Evolutionary conservation across 2,888 invertebrate species (phyloP), one percentile per base, ranked within the genome.

Genomic region (Parnassius apollo): DNA sequence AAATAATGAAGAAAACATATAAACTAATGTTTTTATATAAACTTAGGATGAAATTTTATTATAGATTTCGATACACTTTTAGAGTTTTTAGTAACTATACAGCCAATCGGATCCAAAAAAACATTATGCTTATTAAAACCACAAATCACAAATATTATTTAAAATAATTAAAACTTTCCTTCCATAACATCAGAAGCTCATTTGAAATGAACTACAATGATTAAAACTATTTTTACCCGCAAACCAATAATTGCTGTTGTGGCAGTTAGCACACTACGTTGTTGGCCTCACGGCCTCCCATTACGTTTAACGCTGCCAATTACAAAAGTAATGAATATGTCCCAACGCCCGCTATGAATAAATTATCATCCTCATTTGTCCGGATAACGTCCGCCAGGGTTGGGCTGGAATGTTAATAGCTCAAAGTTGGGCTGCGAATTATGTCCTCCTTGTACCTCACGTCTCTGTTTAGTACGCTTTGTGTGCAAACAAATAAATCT

Each of bases 331-430:
- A 71, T 71, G 69, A 69, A 69, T 69, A 69, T 68, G 68, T 69
- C 66, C 64, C 59, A 35, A n/a, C 58, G 61, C 64, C 54, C 66
- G 61, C 65, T 66, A 61, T 66, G 65, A 67, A 74, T 72, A 70
- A 74, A 71, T 72, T 68, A 68, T 65, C 53, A 65, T 50, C 53
- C 67, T 69, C 71, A 70, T 72, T 72, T 71, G 69, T 73, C 67
- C 66, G 58, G 56, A 65, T 75, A 75, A 78, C 73, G 75, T 72
- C 75, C 75, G 67, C 73, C 72, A 68, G 74, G 79, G 75, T 75
- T 68, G 71, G 51, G 65, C 59, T 65, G 80, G 75, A 73, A 75
- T 75, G 70, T 75, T 75, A 75, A 75, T 75, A 67, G 69, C 66
- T 64, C 62, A 68, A 75, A 73, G 66, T 78, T 77, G 65, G 66